Base-by-base conservation (phyloP, 2,797 vertebrate genomes). In the Triplophysa bombifrons region DNA sequence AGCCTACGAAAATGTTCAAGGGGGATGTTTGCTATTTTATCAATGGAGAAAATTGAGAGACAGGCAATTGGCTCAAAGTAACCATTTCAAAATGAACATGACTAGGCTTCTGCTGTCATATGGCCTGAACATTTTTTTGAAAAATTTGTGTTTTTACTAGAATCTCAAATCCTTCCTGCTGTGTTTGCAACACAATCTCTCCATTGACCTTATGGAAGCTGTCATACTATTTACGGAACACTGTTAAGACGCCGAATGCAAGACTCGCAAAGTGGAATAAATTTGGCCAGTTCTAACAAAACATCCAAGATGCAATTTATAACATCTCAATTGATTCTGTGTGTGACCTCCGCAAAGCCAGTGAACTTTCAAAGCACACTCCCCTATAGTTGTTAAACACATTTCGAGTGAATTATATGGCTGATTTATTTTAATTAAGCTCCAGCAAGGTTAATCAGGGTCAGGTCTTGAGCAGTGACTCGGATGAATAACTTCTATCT, bases 341-440 rank as follows among this genome's bases (percentile, higher is more conserved):
- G n/a, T n/a, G n/a, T n/a, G n/a, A n/a, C n/a, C n/a, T n/a, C n/a
- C 50, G 19, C 8, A 16, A 70, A 41, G 34, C 25, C 9, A 9
- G 30, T 78, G 34, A 30, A 56, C 69, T 65, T 65, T 79, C 20
- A 44, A 79, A 64, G n/a, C 46, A 55, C 56, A n/a, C 48, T 53
- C 66, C 55, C 38, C 30, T 55, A 14, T 27, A 79, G 27, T 72
- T 72, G 48, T 65, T 64, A 17, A 30, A 65, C 34, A 65, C 44
- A 53, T 48, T 48, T 68, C 69, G 46, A 0, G 46, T 63, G 41
- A 79, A 79, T 79, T 79, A 79, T 44, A 79, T 72, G 77, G 69
- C 61, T 72, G 69, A 65, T 79, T 79, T 72, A 72, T 72, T 79
- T 72, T 46, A 66, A 79, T 79, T 66, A 66, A 65, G 56, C 69